Evolutionary conservation across 2,113 vertebrate genomes (phyloP).

Genomic region (Zootoca vivipara): DNA sequence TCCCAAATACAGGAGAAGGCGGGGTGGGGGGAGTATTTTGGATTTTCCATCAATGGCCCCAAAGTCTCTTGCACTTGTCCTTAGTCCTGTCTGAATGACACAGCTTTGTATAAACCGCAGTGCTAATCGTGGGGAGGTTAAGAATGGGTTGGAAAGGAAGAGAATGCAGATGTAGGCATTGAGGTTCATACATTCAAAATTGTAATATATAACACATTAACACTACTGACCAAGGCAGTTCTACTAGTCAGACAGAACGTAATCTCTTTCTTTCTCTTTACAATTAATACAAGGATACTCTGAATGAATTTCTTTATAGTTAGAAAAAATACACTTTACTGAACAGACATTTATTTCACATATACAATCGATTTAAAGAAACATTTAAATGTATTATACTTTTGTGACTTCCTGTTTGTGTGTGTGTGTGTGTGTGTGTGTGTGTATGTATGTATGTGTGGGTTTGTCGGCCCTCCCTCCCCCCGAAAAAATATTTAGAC

Average conservation of each 20-base stretch:
- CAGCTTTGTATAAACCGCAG: neutral
- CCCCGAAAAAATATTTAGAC: constrained; percentile 62
- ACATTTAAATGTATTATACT: constrained; percentile 73
- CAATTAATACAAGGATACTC: constrained; percentile 62
- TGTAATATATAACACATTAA: constrained; percentile 55
- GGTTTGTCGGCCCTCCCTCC: too few species aligned
- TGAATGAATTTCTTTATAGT: constrained; percentile 60
- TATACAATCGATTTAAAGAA: constrained; percentile 70
- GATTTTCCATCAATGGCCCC: neutral
- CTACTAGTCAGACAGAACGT: constrained; percentile 58
- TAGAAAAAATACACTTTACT: constrained; percentile 73
- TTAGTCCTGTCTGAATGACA: neutral
- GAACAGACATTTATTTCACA: constrained; percentile 72
- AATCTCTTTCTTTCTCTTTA: constrained; percentile 10
- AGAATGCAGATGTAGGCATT: constrained; percentile 62
- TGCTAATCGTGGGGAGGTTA: too few species aligned
- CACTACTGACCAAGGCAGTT: constrained; percentile 50
- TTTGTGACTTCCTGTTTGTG: constrained; percentile 1
- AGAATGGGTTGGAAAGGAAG: neutral
- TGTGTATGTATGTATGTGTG: too few species aligned
- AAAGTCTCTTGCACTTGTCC: neutral
- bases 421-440: too few species aligned
- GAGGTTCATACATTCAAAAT: constrained; percentile 61
- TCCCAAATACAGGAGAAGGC: neutral
- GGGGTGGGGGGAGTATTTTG: neutral